Conservation (phyloP, 2,797 vertebrate species). For the Pseudochaenichthys georgianus region DNA sequence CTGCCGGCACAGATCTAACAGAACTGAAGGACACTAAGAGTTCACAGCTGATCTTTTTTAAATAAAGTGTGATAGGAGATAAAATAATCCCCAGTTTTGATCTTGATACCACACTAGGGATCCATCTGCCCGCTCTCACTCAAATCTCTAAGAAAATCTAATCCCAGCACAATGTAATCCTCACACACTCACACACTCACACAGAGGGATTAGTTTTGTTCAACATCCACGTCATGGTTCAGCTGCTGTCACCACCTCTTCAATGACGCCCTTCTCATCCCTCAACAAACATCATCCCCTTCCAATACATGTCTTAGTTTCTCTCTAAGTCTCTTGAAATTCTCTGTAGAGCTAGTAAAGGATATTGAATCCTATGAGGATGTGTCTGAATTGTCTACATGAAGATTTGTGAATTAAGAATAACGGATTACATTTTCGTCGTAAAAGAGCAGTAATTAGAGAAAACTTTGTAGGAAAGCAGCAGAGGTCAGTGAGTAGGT, state of each 20-base stretch:
- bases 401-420: not conserved
- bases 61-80: not conserved
- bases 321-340: not conserved
- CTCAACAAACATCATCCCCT: not conserved
- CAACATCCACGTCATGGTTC: conserved; percentile 35
- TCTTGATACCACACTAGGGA: conserved; percentile 13
- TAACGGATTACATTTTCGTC: not conserved
- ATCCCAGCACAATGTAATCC: conserved; percentile 66
- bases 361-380: not conserved
- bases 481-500: conserved; percentile 2
- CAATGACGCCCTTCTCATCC: not conserved
- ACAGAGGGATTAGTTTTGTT: conserved; percentile 53
- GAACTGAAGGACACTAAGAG: not conserved
- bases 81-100: conserved; percentile 3
- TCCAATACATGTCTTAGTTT: not conserved
- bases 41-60: not conserved
- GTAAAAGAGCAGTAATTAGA: conserved; percentile 21
- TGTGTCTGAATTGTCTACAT: not conserved
- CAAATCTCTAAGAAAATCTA: conserved; percentile 72
- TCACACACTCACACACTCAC: conserved; percentile 15
- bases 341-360: not conserved
- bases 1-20: not conserved
- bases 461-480: conserved; percentile 30
- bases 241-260: conserved; percentile 25
- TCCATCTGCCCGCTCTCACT: conserved; percentile 29